Base-by-base conservation (phyloP, 2,113 vertebrate species). In the Ceyx cyanopectus region DNA sequence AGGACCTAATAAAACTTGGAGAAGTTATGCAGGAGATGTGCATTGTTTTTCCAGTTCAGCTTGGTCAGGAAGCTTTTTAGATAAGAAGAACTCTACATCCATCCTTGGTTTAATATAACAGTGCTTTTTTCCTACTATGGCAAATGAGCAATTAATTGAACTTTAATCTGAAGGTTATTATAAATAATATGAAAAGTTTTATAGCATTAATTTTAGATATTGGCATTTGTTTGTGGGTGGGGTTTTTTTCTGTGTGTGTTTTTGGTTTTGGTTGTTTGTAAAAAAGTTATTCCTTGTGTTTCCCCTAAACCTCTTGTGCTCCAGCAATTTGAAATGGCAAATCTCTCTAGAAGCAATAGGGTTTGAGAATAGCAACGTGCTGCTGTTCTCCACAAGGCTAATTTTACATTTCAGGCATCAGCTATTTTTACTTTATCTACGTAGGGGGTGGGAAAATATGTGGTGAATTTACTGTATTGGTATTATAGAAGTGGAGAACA, bases 361-460 rank as follows among this genome's bases (percentile, higher is more conserved):
- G 85, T 67, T 92, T 81, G n/a, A 87, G 43, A 30, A 77, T 43
- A 92, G 78, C 62, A 92, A 40, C 0, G 0, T 87, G 87, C 78
- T 89, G 87, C 89, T 82, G 65, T 87, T 93, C 76, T 80, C 89
- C 60, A 87, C 45, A 79, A 81, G 88, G 87, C 84, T 95, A 95
- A 95, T 96, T 95, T 95, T 95, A 90, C 82, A 91, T 94, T 54
- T 90, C 46, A 68, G 46, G 86, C 84, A 9, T n/a, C 89, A 94
- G 70, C 63, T 94, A 92, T 95, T 95, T 94, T 94, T 94, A 69
- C 70, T 89, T 89, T 82, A 82, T 60, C 43, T 58, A 94, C 12
- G 51, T 92, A 85, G 94, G 81, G 86, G 67, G 94, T 95, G 94
- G 93, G 79, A 94, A 94, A 94, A 85, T 79, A 89, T 62, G 89